Percentiles rank a stretch among this genome's conserved stretches.
phyloP scores from a whole-genome alignment of 2,888 invertebrate genomes.

The Nipponacmea schrenckii region DNA sequence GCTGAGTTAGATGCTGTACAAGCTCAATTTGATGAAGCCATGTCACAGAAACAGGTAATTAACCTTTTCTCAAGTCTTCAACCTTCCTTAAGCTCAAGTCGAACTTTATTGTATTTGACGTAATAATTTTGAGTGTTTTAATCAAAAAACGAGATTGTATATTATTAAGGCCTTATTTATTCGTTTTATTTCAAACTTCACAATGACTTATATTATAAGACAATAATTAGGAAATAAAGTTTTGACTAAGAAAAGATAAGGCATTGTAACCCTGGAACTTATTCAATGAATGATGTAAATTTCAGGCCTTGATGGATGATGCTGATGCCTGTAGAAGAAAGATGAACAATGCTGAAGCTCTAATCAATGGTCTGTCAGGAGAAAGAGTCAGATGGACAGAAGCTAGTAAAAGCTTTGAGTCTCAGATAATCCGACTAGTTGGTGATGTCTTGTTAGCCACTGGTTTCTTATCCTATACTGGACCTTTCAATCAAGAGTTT shows the following conservation, averaged over 20 bases:
- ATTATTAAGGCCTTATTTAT: too few species aligned
- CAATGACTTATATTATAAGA: too few species aligned
- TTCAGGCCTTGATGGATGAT: slow-evolving; percentile 86
- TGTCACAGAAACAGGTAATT: slow-evolving; percentile 47
- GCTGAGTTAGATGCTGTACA: slow-evolving; percentile 50
- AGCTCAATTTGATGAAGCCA: slow-evolving; percentile 51
- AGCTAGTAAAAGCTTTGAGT: slow-evolving; percentile 87
- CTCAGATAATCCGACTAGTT: slow-evolving; percentile 80
- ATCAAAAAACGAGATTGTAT: too few species aligned
- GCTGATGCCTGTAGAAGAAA: slow-evolving; percentile 92
- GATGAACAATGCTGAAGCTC: slow-evolving; percentile 95
- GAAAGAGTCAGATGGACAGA: slow-evolving; percentile 95
- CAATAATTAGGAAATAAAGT: too few species aligned
- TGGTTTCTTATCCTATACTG: slow-evolving; percentile 94
- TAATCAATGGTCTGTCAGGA: slow-evolving; percentile 94
- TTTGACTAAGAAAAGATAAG: too few species aligned
- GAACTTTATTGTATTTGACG: too few species aligned
- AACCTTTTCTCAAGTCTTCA: too few species aligned
- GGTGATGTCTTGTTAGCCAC: slow-evolving; percentile 95
- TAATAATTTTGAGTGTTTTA: too few species aligned
- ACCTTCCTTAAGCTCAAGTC: too few species aligned
- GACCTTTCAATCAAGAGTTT: slow-evolving; percentile 97
- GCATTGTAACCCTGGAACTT: too few species aligned
- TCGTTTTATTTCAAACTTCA: too few species aligned
- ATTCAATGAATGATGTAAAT: neutral